phyloP scores from a whole-genome alignment of 1,140 invertebrate species.

The Lordiphosa mommai region DNA sequence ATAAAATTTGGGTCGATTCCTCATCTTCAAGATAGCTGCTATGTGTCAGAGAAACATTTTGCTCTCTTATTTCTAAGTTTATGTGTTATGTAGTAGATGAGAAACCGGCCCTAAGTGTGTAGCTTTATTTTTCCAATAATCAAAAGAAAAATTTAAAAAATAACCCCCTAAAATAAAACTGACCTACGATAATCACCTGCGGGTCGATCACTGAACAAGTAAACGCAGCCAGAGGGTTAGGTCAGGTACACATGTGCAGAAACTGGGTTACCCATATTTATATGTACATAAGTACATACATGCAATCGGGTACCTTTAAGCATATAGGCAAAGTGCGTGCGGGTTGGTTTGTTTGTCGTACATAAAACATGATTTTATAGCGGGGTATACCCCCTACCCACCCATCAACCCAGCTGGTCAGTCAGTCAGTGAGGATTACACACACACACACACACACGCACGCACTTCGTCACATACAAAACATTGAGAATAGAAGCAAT shows the following conservation, averaged over 20 bases:
- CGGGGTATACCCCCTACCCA: slow-evolving; percentile 6
- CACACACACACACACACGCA: slow-evolving; percentile 17
- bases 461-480: slow-evolving; percentile 21
- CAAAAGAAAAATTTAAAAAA: neutral
- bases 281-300: slow-evolving; percentile 5
- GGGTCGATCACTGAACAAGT: slow-evolving; percentile 1
- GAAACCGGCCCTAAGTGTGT: neutral
- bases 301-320: neutral
- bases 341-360: neutral
- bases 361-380: slow-evolving; percentile 11
- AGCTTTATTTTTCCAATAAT: neutral
- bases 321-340: neutral
- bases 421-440: slow-evolving; percentile 4
- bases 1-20: too few relatives aligned
- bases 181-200: slow-evolving; percentile 25
- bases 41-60: too few relatives aligned
- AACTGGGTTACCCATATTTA: neutral
- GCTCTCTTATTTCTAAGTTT: too few relatives aligned
- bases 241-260: neutral
- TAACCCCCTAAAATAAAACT: slow-evolving; percentile 10
- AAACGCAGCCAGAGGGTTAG: neutral
- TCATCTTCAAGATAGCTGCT: too few relatives aligned
- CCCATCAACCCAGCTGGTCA: slow-evolving; percentile 16
- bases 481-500: slow-evolving; percentile 3
- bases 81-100: too few relatives aligned